Percentiles rank a stretch among this genome's conserved stretches.
phyloP scores from a whole-genome alignment of 2,797 vertebrate species.

The Neostethus bicornis region DNA sequence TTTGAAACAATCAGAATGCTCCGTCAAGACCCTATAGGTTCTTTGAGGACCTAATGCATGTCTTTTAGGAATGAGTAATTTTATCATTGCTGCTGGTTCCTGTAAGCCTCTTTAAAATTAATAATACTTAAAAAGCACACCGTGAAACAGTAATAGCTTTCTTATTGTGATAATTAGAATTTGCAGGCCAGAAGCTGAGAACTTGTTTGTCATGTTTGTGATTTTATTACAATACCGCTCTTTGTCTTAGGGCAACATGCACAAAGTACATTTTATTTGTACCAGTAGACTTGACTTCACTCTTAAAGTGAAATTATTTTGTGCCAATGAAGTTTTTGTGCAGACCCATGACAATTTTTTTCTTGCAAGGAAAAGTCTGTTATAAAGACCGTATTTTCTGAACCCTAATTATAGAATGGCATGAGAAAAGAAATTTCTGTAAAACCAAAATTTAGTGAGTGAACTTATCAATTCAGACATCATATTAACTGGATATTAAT shows the following conservation, averaged over 20 bases:
- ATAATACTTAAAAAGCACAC: neutral
- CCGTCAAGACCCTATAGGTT: too few relatives aligned
- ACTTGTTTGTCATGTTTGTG: neutral
- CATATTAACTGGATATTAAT: neutral
- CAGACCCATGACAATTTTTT: slow-evolving; percentile 14
- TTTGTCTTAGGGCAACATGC: slow-evolving; percentile 21
- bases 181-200: slow-evolving; percentile 4
- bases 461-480: slow-evolving; percentile 17
- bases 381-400: slow-evolving; percentile 56
- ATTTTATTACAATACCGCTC: neutral
- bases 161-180: neutral
- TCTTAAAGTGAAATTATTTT: slow-evolving; percentile 20
- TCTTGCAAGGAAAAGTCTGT: slow-evolving; percentile 28
- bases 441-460: slow-evolving; percentile 34
- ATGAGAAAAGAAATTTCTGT: slow-evolving; percentile 13
- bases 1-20: neutral
- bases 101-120: neutral
- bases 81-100: too few relatives aligned
- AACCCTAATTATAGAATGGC: slow-evolving; percentile 23
- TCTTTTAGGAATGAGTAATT: too few relatives aligned
- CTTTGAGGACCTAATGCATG: too few relatives aligned
- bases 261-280: slow-evolving; percentile 25
- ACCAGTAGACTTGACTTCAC: slow-evolving; percentile 25
- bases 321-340: slow-evolving; percentile 19
- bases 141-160: neutral